Evolutionary conservation across 2,113 vertebrate genomes (phyloP), one percentile per base, ranked within the genome.

Genomic region (Circaetus gallicus): DNA sequence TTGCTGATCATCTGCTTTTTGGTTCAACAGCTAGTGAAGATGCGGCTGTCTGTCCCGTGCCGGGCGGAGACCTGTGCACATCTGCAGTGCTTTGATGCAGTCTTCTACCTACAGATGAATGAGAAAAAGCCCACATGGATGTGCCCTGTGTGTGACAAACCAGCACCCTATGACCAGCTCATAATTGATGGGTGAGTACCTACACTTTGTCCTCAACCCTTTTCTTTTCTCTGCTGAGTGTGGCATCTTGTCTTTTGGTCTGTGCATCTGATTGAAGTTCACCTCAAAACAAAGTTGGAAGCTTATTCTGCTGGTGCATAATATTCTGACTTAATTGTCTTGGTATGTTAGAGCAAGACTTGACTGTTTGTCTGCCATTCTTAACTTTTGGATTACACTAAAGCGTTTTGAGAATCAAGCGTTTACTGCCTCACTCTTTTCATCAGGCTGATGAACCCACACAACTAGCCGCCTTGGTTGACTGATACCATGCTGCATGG

Each of bases 51-150:
- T 0, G 99, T 99, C 36, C 99, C 99, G 1, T 99, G 99, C 97
- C 99, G 99, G 55, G 99, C 99, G 1, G 98, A 99, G 97, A 99
- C 99, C 70, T 99, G 99, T 1, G 99, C 99, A 7, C 99, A 99
- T 87, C 98, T 99, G 87, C 99, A 99, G 98, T 99, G 99, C 98
- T 99, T 99, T 96, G 99, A 99, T 24, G 99, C 99, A 0, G 99
- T 99, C 93, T 99, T 99, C 98, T 99, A 99, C 97, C 98, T 99
- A 96, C 99, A 99, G 98, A 99, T 99, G 99, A 99, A 99, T 5
- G 99, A 99, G 97, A 99, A 99, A 97, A 99, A 99, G 88, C 99
- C 99, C 90, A 99, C 99, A 1, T 99, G 99, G 99, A 99, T 99
- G 97, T 99, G 99, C 78, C 99, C 99, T 0, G 99, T 99, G 81